These are phyloP conservation scores for Antheraea yamamai DNA, from an alignment of 2,888 invertebrate species.

Conservation along the genomic window DNA sequence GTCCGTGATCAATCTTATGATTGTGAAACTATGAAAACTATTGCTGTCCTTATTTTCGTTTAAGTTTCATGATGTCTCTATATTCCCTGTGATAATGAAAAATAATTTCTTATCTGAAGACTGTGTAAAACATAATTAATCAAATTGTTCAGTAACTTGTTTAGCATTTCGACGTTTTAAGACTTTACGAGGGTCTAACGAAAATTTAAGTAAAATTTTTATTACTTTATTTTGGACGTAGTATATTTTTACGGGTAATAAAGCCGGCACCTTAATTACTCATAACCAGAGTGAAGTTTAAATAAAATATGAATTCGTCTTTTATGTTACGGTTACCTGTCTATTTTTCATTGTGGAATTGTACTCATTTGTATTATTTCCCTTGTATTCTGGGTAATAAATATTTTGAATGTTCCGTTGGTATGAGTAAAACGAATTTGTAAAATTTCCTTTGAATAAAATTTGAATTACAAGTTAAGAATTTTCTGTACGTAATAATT, in stretches of 20 bases:
- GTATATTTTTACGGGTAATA: constrained; percentile 47
- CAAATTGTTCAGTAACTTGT: constrained; percentile 34
- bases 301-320: constrained; percentile 39
- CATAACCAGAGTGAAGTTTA: constrained; percentile 38
- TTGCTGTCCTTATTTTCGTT: constrained; percentile 71
- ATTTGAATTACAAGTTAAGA: not conserved
- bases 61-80: constrained; percentile 46
- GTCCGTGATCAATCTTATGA: constrained; percentile 65
- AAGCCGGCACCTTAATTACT: constrained; percentile 43
- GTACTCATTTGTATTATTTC: not conserved
- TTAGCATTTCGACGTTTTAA: constrained; percentile 10
- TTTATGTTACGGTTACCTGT: constrained; percentile 8
- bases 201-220: constrained; percentile 34
- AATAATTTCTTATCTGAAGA: constrained; percentile 24
- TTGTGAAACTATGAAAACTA: constrained; percentile 70
- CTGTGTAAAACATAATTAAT: constrained; percentile 33
- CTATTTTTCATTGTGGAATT: not conserved
- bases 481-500: not conserved
- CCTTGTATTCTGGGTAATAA: not conserved
- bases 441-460: not conserved
- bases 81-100: constrained; percentile 17
- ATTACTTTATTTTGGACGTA: constrained; percentile 32
- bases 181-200: constrained; percentile 19
- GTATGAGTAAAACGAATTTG: not conserved
- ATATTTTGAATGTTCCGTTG: not conserved